phyloP scores from a whole-genome alignment of 2,888 invertebrate species.

The Encarsia formosa region DNA sequence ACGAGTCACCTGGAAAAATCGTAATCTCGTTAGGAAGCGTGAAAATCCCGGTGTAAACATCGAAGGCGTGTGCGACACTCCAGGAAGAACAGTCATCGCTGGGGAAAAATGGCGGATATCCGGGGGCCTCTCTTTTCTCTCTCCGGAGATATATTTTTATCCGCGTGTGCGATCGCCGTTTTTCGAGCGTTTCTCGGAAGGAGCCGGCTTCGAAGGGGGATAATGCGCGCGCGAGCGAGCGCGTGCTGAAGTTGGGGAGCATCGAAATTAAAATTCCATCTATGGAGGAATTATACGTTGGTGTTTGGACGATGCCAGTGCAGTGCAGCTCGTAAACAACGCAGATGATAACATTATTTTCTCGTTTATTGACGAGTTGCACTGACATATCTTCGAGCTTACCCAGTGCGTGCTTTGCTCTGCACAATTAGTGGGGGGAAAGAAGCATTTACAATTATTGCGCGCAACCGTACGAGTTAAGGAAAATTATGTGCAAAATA shows the following conservation, averaged over 20 bases:
- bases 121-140: constrained; percentile 4
- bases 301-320: constrained; percentile 5
- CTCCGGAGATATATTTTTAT: constrained; percentile 20
- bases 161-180: constrained; percentile 12
- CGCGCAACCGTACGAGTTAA: too few relatives aligned
- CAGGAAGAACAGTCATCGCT: too few relatives aligned
- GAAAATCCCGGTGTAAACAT: too few relatives aligned
- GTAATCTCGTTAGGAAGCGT: too few relatives aligned
- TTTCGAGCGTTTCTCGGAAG: constrained; percentile 14
- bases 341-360: neutral
- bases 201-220: neutral
- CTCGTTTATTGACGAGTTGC: neutral
- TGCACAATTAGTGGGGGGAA: too few relatives aligned
- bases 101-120: constrained; percentile 25
- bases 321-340: neutral
- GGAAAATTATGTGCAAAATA: too few relatives aligned
- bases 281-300: constrained; percentile 17
- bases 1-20: too few relatives aligned
- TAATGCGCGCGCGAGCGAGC: neutral
- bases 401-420: too few relatives aligned
- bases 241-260: constrained; percentile 3
- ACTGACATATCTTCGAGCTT: neutral
- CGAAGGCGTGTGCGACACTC: too few relatives aligned
- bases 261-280: constrained; percentile 23
- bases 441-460: too few relatives aligned